Conservation (phyloP, 2,888 invertebrate species). For the Taenaris catops region DNA sequence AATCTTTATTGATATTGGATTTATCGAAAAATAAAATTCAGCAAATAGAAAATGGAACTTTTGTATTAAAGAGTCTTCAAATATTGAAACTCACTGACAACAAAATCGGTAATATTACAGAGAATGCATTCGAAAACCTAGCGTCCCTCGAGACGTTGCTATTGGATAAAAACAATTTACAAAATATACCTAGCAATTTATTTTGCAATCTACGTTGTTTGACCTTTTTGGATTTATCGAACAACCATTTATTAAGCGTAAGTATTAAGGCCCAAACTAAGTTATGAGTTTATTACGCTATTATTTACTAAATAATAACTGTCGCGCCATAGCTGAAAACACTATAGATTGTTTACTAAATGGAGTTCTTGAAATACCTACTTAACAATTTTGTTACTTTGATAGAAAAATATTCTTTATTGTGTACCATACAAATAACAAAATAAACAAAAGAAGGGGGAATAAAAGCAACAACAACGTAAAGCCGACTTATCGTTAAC, state of each 20-base stretch:
- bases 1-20: conserved; percentile 83
- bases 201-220: conserved; percentile 72
- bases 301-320: no score
- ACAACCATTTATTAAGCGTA: conserved; percentile 72
- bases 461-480: no score
- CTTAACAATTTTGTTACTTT: no score
- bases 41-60: conserved; percentile 77
- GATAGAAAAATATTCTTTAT: no score
- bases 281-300: no score
- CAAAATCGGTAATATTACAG: conserved; percentile 78
- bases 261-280: conserved; percentile 36
- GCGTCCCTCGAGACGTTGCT: conserved; percentile 74
- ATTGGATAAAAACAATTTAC: conserved; percentile 76
- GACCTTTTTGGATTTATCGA: conserved; percentile 74
- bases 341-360: no score
- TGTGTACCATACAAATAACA: no score
- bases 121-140: conserved; percentile 75
- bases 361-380: no score
- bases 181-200: conserved; percentile 60
- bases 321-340: no score
- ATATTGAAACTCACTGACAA: conserved; percentile 85
- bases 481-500: no score
- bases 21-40: conserved; percentile 84
- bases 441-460: no score
- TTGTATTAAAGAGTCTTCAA: conserved; percentile 79